Conservation (phyloP, 2,797 vertebrate genomes). For the Coendou prehensilis region DNA sequence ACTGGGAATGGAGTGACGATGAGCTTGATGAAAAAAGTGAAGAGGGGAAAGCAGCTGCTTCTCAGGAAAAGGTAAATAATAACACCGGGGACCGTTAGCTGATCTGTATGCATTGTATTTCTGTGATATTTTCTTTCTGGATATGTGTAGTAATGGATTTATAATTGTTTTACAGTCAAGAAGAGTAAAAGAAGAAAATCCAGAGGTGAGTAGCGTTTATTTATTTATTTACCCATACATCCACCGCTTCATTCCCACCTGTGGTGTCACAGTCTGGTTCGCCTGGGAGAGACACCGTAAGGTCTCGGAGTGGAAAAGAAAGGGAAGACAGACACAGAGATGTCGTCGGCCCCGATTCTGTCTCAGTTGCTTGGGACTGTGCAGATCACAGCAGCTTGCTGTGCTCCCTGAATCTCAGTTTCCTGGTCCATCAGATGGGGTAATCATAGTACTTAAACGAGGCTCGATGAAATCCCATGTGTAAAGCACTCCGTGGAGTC, state of each 20-base stretch:
- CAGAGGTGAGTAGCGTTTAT: conserved; percentile 88
- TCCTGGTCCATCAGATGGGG: background rate
- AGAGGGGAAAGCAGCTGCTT: conserved; percentile 96
- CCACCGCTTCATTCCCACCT: background rate
- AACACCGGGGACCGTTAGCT: too few species aligned
- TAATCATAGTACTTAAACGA: background rate
- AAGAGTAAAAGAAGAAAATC: conserved; percentile 94
- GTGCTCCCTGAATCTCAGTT: background rate
- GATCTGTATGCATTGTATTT: background rate
- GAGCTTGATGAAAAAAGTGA: conserved; percentile 97
- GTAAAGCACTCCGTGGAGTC: background rate
- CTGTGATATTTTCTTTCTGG: background rate
- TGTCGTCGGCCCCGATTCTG: background rate
- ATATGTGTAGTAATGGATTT: conserved; percentile 63
- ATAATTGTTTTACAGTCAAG: conserved; percentile 94
- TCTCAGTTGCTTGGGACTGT: background rate
- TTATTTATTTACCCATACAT: conserved; percentile 57
- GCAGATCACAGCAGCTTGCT: background rate
- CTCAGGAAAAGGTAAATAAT: conserved; percentile 94
- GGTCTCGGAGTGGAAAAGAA: background rate
- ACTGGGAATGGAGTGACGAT: conserved; percentile 99
- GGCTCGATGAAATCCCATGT: background rate
- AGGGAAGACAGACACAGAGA: background rate
- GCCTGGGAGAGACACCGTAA: background rate
- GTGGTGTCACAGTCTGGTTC: background rate